These are phyloP conservation scores for Urophycis tenuis DNA, from an alignment of 2,797 vertebrate species.

Conservation along the genomic window DNA sequence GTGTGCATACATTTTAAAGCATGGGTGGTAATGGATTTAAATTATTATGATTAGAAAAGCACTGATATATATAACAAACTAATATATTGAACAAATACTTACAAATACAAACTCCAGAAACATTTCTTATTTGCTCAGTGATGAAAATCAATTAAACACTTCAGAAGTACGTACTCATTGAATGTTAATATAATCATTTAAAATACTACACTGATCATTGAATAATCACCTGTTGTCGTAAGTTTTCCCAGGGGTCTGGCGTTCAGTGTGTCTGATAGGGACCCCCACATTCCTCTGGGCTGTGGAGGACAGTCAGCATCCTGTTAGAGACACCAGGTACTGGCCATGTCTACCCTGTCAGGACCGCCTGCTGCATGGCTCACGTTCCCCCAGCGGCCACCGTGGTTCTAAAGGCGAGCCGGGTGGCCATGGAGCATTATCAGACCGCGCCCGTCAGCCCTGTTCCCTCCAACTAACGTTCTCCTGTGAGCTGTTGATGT, in stretches of 20 bases:
- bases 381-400: background rate
- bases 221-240: constrained; percentile 72
- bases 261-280: constrained; percentile 56
- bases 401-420: background rate
- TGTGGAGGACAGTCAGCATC: constrained; percentile 40
- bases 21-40: background rate
- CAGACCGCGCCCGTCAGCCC: background rate
- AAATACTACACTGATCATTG: background rate
- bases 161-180: background rate
- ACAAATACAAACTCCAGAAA: background rate
- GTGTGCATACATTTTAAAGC: no score
- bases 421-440: background rate
- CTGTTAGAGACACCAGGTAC: background rate
- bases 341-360: background rate
- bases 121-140: background rate
- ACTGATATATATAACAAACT: background rate
- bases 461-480: background rate
- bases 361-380: no score
- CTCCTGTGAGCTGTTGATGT: background rate
- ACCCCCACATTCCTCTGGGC: constrained; percentile 65
- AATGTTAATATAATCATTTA: background rate
- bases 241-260: constrained; percentile 55
- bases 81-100: no score
- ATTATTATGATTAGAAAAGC: background rate
- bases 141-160: background rate